Base-by-base conservation (phyloP, 2,888 invertebrate species). In the Sussaba pulchella region DNA sequence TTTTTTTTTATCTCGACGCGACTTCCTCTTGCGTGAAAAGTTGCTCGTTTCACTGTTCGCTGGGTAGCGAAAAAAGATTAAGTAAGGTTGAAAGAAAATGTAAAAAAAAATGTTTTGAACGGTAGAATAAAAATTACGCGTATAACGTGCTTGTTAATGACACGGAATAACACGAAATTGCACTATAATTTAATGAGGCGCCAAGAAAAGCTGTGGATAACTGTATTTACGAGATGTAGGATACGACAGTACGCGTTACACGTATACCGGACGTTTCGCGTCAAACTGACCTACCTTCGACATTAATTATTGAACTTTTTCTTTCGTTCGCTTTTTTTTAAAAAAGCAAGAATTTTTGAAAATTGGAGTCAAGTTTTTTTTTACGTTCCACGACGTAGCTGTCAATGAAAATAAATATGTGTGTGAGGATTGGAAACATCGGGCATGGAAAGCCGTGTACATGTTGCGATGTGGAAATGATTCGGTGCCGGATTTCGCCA, bases 91-190 rank as follows among this genome's bases (percentile, higher is more conserved):
- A 43, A 43, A 31, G 14, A 43, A n/a, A 43, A n/a, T 2, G 4
- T n/a, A 43, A 31, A 31, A 31, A 5, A 31, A 31, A 31, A 2
- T 2, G 6, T 5, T 5, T 5, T 31, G 31, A 31, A n/a, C n/a
- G n/a, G 31, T 5, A 10, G 12, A 3, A 50, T 21, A 5, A 31
- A 78, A 73, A 73, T 73, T 80, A 72, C 75, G 52, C 24, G 63
- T 63, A 17, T 19, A 21, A 21, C 31, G 6, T 19, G 24, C 41
- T 31, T 36, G 54, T 73, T 54, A 81, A 81, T 77, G 69, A 77
- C 77, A 64, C 63, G 39, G 73, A 76, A 77, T 73, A 77, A 81
- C 76, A 72, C 73, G 57, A 77, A 77, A 77, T 77, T 64, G 76
- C 76, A 77, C 63, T 67, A 69, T 77, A 76, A 81, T 81, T 81